These are phyloP conservation scores for Neopelma chrysocephalum DNA, from an alignment of 2,797 vertebrate species.

Conservation along the genomic window DNA sequence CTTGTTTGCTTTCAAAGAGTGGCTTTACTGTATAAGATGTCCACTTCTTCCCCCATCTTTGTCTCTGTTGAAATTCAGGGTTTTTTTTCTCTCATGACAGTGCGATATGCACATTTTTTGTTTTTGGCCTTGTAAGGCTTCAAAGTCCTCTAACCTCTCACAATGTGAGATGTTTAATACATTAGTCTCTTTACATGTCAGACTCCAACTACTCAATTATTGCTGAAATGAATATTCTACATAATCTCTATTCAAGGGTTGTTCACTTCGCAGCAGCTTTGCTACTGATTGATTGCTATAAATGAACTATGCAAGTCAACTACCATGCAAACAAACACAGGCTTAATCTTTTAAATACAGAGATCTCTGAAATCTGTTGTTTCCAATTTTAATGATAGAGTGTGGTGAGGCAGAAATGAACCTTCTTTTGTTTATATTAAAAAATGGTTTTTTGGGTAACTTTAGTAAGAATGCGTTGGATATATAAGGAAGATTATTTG, in stretches of 20 bases:
- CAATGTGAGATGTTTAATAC: background rate
- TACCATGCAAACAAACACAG: background rate
- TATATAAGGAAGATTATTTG: background rate
- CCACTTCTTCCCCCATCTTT: fast-evolving
- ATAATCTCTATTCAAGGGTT: background rate
- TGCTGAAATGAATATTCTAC: background rate
- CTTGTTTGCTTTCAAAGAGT: background rate
- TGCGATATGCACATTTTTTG: background rate
- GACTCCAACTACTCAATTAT: background rate
- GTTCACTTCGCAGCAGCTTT: constrained; percentile 12
- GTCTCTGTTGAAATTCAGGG: background rate
- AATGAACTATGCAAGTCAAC: background rate
- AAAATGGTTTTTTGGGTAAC: background rate
- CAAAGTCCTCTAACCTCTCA: background rate
- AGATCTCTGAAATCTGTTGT: background rate
- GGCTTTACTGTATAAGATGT: background rate
- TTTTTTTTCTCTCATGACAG: background rate
- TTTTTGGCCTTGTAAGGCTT: background rate
- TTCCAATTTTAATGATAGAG: background rate
- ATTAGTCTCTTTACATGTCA: background rate
- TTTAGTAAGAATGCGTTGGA: background rate
- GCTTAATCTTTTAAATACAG: background rate
- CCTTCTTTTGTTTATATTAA: background rate
- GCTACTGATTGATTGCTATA: background rate
- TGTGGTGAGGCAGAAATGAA: background rate